A percentile compares a stretch with the other conserved stretches of the same genome.
phyloP scores from a whole-genome alignment of 2,888 invertebrate species.

The Scaptomyza tumidula region DNA sequence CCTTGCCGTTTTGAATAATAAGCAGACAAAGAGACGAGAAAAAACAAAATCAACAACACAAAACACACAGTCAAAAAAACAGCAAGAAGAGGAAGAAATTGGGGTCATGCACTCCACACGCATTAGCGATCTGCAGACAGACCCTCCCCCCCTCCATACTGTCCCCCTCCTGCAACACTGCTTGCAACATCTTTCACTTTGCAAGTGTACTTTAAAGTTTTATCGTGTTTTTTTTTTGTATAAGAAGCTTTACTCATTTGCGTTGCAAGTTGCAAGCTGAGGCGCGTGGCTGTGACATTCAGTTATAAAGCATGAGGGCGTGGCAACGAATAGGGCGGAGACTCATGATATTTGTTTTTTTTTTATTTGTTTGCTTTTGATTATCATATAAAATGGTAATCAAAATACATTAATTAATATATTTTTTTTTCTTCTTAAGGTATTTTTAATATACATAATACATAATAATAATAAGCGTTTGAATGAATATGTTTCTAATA shows the following conservation, averaged over 20 bases:
- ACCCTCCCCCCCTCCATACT: neutral
- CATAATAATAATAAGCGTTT: no score
- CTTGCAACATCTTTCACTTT: slow-evolving; percentile 43
- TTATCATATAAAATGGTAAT: no score
- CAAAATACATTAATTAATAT: no score
- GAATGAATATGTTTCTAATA: no score
- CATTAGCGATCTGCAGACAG: slow-evolving; percentile 32
- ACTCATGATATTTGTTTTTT: no score
- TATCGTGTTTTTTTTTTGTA: slow-evolving; percentile 7
- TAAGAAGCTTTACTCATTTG: slow-evolving; percentile 1
- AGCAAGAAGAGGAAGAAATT: slow-evolving; percentile 59
- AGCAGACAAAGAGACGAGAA: slow-evolving; percentile 22
- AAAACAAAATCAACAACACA: slow-evolving; percentile 5
- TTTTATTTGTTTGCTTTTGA: no score
- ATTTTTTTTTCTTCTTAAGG: no score
- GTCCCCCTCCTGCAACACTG: neutral
- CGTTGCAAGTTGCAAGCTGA: slow-evolving; percentile 31
- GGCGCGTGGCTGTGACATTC: slow-evolving; percentile 53
- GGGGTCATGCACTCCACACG: slow-evolving; percentile 75
- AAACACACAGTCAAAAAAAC: slow-evolving; percentile 16
- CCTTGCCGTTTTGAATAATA: slow-evolving; percentile 61
- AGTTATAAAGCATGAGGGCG: neutral
- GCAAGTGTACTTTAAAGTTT: slow-evolving; percentile 30
- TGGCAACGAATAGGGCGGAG: neutral
- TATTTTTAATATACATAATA: no score